These are phyloP conservation scores for Mylabris sibirica DNA, from an alignment of 2,888 invertebrate genomes.

Conservation along the genomic window DNA sequence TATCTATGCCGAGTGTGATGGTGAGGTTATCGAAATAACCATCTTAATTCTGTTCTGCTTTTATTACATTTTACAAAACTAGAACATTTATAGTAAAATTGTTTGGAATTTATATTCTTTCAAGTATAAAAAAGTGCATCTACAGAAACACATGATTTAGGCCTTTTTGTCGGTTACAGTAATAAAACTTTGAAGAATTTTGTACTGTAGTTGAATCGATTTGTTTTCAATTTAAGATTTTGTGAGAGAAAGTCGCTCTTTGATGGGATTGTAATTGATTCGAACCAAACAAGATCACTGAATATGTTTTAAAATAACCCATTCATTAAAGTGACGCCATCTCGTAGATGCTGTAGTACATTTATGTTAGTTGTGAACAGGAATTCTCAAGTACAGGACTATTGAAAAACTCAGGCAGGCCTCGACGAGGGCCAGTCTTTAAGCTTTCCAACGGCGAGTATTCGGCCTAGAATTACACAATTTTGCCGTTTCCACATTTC, in stretches of 20 bases:
- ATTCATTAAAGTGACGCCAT: too few species aligned
- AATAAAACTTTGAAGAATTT: not conserved
- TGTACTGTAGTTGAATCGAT: not conserved
- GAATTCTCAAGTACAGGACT: too few species aligned
- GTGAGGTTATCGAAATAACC: slow-evolving; percentile 10
- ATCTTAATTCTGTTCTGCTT: slow-evolving; percentile 6
- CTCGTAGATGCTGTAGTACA: too few species aligned
- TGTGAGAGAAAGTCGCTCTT: not conserved
- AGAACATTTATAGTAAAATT: not conserved
- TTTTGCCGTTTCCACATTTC: too few species aligned
- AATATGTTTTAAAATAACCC: not conserved
- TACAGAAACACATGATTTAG: not conserved
- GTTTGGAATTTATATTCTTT: not conserved
- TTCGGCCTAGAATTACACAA: too few species aligned
- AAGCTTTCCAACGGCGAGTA: too few species aligned
- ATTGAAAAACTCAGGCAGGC: too few species aligned
- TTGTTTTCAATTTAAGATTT: not conserved
- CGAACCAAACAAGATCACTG: not conserved
- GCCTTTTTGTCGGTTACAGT: not conserved
- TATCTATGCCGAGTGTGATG: not conserved
- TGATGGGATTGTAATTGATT: not conserved
- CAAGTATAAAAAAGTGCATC: not conserved
- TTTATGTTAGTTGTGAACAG: too few species aligned
- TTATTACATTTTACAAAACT: slow-evolving; percentile 10
- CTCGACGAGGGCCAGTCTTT: too few species aligned